Base-by-base conservation (phyloP, 2,888 invertebrate genomes). In the Melinopterus prodromus region DNA sequence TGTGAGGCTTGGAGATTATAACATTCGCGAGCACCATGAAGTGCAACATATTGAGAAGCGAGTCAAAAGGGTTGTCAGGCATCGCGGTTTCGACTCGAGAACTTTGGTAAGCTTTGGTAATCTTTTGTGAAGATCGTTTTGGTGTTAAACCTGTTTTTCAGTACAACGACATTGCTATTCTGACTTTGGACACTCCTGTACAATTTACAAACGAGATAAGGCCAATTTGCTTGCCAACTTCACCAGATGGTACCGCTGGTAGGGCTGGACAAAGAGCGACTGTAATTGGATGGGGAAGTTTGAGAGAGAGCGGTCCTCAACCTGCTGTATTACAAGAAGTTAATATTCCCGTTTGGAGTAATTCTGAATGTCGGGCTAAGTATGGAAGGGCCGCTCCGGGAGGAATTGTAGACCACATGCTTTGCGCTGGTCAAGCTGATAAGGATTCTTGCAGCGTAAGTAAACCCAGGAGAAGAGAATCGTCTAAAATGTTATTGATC, bases 401-500 rank as follows among this genome's bases (percentile, higher is more conserved):
- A 9, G 97, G 97, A 35, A 97, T 97, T 80, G 95, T 96, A 0
- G 95, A 95, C 9, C 95, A 95, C 85, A 97, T 97, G 93, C 89
- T 97, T 6, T 97, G 97, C 87, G 97, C 97, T 76, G 97, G 97
- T 0, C 93, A 93, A 89, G 95, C 94, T 12, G 93, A 93, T 81
- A 95, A 93, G 90, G 97, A 97, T 89, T 97, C 97, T 16, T 97
- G 97, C 88, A 96, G 96, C 89, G 97, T 97, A 92, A 92, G 95
- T 91, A 83, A 70, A 12, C 53, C 53, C 79, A 78, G 16, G 78
- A 78, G 69, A 69, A 26, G 6, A 16, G 14, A 12, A n/a, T 70
- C 71, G 38, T 69, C 14, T 16, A 71, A 74, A 77, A n/a, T 78
- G 35, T 71, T 77, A 69, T 81, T 79, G 80, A 26, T 26, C 26